Base-by-base conservation (phyloP, 2,797 vertebrate species). In the Bucorvus abyssinicus region DNA sequence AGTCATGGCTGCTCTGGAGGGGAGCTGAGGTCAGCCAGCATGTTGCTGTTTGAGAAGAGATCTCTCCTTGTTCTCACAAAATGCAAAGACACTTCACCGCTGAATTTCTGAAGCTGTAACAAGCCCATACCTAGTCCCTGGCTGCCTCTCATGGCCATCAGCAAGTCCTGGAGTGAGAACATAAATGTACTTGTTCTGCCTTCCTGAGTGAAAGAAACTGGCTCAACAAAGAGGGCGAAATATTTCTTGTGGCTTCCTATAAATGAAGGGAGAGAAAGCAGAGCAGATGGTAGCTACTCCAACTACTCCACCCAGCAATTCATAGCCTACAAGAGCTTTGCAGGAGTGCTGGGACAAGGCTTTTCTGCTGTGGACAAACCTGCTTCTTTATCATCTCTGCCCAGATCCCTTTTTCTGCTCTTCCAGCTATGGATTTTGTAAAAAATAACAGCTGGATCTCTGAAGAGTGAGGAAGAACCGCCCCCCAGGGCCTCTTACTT, bases 151-250 rank as follows among this genome's bases (percentile, higher is more conserved):
- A 70, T 0, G 3, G 68, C 80, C 88, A 79, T 85, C 84, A 90
- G 71, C 53, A 70, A 57, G 64, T 74, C 86, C 79, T 88, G 91
- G 68, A 87, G 56, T 63, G 89, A 93, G 92, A 93, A 61, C 89
- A 89, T 70, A 94, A 94, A 93, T 79, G 94, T 90, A 78, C 78
- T 95, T 85, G 82, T 94, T 84, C 89, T 11, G 45, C 84, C 59
- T 94, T 55, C 59, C 87, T 77, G 81, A 90, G 89, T 49, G 75
- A 67, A 67, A 79, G 91, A 68, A 96, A 91, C 70, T 21, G 71
- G 20, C 82, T 92, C 92, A 89, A 74, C 71, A 91, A 93, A 80
- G 78, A 49, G 55, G 42, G 84, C 61, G 89, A 87, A 96, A 92
- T 94, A 78, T 92, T 95, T 90, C 89, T 91, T 16, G 0, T 93